Conservation (phyloP, 2,888 invertebrate species). For the Noctuana brunneofusca region DNA sequence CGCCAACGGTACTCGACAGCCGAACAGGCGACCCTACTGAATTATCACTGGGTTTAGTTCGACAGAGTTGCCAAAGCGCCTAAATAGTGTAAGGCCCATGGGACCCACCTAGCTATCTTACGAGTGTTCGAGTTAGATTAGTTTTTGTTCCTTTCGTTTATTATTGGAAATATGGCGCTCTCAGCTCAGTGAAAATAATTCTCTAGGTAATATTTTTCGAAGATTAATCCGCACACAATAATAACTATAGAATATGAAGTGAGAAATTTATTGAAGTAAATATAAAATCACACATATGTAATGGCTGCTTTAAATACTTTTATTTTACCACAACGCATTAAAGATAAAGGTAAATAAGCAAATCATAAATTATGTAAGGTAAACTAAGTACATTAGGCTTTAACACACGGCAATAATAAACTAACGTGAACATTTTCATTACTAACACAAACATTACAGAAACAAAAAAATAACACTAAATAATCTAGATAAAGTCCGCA, state of each 20-base stretch:
- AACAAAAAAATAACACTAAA: background rate
- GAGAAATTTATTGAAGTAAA: too few species aligned
- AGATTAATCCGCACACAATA: background rate
- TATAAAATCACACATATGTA: background rate
- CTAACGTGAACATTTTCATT: background rate
- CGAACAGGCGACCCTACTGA: constrained; percentile 40
- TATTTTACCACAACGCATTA: background rate
- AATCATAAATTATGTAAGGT: background rate
- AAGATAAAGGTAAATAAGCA: background rate
- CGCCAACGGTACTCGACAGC: constrained; percentile 34
- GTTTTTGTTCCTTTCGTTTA: constrained; percentile 66
- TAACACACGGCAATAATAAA: background rate
- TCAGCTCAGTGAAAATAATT: background rate
- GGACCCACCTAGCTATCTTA: constrained; percentile 67
- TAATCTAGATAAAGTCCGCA: background rate
- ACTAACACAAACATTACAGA: background rate
- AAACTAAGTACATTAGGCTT: constrained; percentile 3
- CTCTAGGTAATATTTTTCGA: background rate
- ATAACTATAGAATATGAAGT: too few species aligned
- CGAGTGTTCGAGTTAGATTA: constrained; percentile 73
- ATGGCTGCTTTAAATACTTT: background rate
- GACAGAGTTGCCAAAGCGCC: constrained; percentile 61
- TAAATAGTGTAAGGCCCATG: constrained; percentile 61
- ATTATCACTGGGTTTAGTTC: constrained; percentile 51
- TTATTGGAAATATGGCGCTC: constrained; percentile 50